Conservation (phyloP, 2,113 vertebrate species). For the Melanocharis versteri region DNA sequence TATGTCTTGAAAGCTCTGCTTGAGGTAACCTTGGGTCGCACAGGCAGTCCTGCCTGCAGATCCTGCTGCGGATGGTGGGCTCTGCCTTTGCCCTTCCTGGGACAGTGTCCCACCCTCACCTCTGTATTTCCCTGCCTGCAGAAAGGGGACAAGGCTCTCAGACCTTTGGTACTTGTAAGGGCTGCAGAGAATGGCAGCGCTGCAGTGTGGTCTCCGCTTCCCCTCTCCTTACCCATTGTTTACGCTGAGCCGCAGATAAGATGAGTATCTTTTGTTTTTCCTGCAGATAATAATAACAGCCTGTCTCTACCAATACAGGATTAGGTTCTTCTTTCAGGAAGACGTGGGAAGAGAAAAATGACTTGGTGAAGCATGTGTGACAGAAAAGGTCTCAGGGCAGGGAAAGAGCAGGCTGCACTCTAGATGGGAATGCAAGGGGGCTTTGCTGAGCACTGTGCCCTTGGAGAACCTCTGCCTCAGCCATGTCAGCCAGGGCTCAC, state of each 20-base stretch:
- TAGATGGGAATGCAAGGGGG: neutral
- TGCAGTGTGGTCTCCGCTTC: neutral
- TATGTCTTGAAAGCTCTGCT: rapidly evolving
- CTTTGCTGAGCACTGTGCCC: neutral
- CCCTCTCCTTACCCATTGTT: slow-evolving; percentile 20
- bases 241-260: neutral
- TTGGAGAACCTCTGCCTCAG: neutral
- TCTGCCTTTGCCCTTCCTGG: neutral
- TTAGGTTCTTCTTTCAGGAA: slow-evolving; percentile 17
- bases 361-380: neutral
- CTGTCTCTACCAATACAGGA: neutral
- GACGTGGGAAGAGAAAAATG: neutral
- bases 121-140: neutral
- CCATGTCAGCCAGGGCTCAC: neutral
- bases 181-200: neutral
- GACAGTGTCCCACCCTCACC: neutral
- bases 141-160: neutral
- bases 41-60: neutral
- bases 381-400: neutral
- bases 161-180: neutral
- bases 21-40: neutral
- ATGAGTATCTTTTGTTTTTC: slow-evolving; percentile 43
- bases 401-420: neutral
- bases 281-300: slow-evolving; percentile 32
- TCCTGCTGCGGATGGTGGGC: neutral